phyloP scores from a whole-genome alignment of 2,113 vertebrate genomes.

The Donacobius atricapilla region DNA sequence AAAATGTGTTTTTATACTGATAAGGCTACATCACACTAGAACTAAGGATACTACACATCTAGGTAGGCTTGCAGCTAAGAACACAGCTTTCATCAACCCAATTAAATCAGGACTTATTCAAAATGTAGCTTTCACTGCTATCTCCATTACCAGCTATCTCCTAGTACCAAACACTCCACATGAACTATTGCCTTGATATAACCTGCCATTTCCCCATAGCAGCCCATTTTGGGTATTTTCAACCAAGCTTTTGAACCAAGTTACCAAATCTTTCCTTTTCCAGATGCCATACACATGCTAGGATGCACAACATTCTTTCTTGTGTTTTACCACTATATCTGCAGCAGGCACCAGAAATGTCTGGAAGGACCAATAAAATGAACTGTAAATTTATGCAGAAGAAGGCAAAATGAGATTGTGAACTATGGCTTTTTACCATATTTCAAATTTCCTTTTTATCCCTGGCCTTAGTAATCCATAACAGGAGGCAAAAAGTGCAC shows the following conservation, averaged over 20 bases:
- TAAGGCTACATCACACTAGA: not conserved
- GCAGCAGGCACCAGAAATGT: rapidly evolving
- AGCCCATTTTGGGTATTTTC: not conserved
- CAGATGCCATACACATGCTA: rapidly evolving
- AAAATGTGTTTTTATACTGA: not conserved
- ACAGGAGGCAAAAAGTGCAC: not conserved
- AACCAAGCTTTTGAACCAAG: not conserved
- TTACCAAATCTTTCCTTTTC: not conserved
- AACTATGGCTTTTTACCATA: not conserved
- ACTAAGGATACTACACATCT: not conserved
- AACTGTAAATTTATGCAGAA: not conserved
- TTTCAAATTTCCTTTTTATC: not conserved
- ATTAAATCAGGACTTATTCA: constrained; percentile 6
- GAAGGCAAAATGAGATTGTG: not conserved
- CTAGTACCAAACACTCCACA: not conserved
- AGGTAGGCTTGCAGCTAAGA: not conserved
- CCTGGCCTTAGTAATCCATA: not conserved
- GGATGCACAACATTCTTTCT: rapidly evolving
- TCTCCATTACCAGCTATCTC: not conserved
- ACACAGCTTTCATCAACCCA: not conserved
- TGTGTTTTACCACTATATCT: not conserved
- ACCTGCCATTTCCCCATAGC: not conserved
- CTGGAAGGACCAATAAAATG: rapidly evolving
- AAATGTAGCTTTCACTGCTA: not conserved
- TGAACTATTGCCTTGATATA: not conserved